Evolutionary conservation across 2,797 vertebrate species (phyloP).

Genomic region (Pachyuromys duprasi): DNA sequence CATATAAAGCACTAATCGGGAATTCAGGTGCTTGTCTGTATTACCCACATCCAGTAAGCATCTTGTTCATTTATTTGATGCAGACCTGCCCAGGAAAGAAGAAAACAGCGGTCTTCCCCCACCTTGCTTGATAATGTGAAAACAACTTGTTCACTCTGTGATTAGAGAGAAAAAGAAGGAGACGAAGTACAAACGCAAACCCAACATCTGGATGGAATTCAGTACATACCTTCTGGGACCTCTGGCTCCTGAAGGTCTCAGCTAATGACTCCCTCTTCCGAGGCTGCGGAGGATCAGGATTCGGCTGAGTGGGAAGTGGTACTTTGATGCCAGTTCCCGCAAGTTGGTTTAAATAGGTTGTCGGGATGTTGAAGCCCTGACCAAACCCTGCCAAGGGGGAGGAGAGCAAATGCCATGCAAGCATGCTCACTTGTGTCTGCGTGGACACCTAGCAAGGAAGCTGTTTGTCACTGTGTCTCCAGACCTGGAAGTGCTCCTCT

Average conservation of each 20-base stretch:
- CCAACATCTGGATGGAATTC: conserved; percentile 73
- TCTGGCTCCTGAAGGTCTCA: conserved; percentile 10
- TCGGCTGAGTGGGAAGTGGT: conserved; percentile 35
- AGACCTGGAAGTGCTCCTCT: not conserved
- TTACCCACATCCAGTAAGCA: not conserved
- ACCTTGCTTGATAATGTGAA: conserved; percentile 60
- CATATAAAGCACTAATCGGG: not conserved
- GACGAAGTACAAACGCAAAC: not conserved
- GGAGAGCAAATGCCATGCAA: not conserved
- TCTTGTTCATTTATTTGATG: not conserved
- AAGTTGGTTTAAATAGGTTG: conserved; percentile 67
- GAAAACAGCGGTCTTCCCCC: not conserved
- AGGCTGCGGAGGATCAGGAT: conserved; percentile 54
- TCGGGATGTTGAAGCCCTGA: conserved; percentile 26
- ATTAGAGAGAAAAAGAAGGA: not conserved
- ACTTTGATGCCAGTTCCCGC: conserved; percentile 8
- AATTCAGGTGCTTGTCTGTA: not conserved
- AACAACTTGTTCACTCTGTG: conserved; percentile 56
- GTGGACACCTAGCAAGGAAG: not conserved
- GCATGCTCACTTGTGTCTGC: not conserved
- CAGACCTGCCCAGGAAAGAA: conserved; percentile 27
- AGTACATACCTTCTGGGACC: conserved; percentile 59
- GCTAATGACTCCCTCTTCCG: conserved; percentile 42
- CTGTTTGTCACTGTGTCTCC: not conserved
- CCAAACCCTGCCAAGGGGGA: not conserved